Conservation (phyloP, 2,888 invertebrate genomes). For the Diarsia dahlii region DNA sequence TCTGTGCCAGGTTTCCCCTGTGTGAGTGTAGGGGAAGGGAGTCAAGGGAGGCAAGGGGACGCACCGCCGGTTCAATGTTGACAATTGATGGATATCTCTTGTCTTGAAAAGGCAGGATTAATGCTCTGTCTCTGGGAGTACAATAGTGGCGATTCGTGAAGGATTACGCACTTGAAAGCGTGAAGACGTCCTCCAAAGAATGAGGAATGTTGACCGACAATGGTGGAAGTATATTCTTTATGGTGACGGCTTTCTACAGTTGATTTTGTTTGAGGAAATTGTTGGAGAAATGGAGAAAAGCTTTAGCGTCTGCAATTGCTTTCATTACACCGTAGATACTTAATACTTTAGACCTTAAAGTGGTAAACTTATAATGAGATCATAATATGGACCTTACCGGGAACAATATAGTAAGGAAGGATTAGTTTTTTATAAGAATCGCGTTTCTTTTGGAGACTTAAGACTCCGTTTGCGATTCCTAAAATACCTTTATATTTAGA, state of each 20-base stretch:
- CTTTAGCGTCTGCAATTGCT: conserved; percentile 2
- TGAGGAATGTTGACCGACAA: conserved; percentile 68
- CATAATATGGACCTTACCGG: no score
- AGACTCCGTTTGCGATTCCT: background rate
- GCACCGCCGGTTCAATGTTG: conserved; percentile 88
- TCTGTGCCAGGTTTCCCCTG: conserved; percentile 79
- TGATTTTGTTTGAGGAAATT: conserved; percentile 59
- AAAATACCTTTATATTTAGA: background rate
- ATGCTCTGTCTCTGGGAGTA: conserved; percentile 83
- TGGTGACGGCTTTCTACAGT: conserved; percentile 49
- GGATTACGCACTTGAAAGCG: conserved; percentile 81
- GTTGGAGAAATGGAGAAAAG: conserved; percentile 1
- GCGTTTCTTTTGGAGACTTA: background rate
- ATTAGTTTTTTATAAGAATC: background rate
- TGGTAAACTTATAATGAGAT: no score
- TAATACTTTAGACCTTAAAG: no score
- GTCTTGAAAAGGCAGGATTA: conserved; percentile 90
- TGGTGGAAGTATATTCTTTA: conserved; percentile 57
- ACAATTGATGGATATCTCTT: conserved; percentile 91
- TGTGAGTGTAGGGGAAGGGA: conserved; percentile 78
- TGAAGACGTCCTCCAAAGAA: conserved; percentile 67
- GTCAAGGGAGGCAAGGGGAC: conserved; percentile 73
- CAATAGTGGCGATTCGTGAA: conserved; percentile 85
- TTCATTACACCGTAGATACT: background rate
- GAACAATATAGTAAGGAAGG: no score